Percentiles rank a stretch among this genome's conserved stretches.
These are phyloP conservation scores for Sciurus carolinensis DNA, from an alignment of 2,797 vertebrate species.

Conservation along the genomic window DNA sequence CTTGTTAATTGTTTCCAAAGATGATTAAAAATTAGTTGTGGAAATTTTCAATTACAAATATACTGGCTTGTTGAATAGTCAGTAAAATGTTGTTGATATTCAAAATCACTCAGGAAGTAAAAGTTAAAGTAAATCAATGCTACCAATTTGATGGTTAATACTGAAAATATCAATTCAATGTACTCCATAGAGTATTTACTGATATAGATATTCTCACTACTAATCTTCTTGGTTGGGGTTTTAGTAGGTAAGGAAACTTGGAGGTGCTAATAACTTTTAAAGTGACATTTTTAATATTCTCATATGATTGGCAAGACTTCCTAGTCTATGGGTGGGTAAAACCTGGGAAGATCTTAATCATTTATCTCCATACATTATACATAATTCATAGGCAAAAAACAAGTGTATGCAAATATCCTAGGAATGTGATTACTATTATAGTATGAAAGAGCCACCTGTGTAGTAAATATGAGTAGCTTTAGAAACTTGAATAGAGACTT, in stretches of 20 bases:
- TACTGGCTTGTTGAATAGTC: not conserved
- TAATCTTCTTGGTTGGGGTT: not conserved
- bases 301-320: slow-evolving; percentile 18
- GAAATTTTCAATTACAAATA: not conserved
- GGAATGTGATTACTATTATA: not conserved
- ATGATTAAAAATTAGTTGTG: not conserved
- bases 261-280: not conserved
- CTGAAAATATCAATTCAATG: not conserved
- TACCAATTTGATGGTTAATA: not conserved
- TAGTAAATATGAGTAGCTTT: not conserved
- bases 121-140: not conserved
- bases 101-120: not conserved
- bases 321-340: not conserved
- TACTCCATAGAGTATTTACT: not conserved
- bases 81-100: not conserved
- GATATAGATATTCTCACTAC: not conserved
- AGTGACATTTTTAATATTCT: not conserved
- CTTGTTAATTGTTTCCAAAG: not conserved
- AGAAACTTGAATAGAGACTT: slow-evolving; percentile 16
- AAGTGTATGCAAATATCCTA: not conserved
- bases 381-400: not conserved
- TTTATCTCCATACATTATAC: not conserved
- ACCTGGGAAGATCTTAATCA: not conserved
- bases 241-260: not conserved
- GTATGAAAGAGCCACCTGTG: not conserved